Evolutionary conservation across 2,888 invertebrate genomes (phyloP), one percentile per base, ranked within the genome.

Genomic region (Alsophila aescularia): DNA sequence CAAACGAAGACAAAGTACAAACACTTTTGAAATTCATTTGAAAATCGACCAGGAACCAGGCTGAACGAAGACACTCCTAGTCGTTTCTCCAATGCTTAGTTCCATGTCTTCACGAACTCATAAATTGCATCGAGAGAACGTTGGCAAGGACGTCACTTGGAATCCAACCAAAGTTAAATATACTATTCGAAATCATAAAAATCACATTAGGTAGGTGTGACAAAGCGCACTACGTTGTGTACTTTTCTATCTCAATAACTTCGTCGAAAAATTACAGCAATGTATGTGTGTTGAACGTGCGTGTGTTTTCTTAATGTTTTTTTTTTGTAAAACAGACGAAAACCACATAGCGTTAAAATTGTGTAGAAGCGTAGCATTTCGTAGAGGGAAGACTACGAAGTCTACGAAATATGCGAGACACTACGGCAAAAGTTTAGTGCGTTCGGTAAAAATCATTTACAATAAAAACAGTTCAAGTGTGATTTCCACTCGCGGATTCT

Each of bases 121-220:
- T 88, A 88, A 87, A 88, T 88, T 73, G 69, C 64, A 69, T 76
- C 57, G 60, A 75, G 70, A 79, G 74, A 78, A 72, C 75, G 78
- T 83, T 87, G 86, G 83, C 85, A 84, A 80, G 78, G 75, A 76
- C 72, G 73, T 67, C 64, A 68, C 67, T 87, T 89, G 88, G 87
- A 87, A 82, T 76, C 69, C 67, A 77, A 85, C 86, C 87, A 88
- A 88, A 84, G 85, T 87, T 83, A 81, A 85, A 87, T 83, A 83
- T 81, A 75, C 75, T 79, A 81, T 79, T 69, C 65, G 67, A 81
- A 81, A 81, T 82, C 74, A 79, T 85, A 82, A 83, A 83, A 75
- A 73, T 76, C 73, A 70, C 75, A 76, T 83, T 81, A 77, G 67
- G 70, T 70, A 68, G n/a, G n/a, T n/a, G n/a, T 80, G 78, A 84